Percentiles rank a stretch among this genome's conserved stretches.
Conservation (phyloP, 1,140 invertebrate genomes). For the Amphibalanus amphitrite region DNA sequence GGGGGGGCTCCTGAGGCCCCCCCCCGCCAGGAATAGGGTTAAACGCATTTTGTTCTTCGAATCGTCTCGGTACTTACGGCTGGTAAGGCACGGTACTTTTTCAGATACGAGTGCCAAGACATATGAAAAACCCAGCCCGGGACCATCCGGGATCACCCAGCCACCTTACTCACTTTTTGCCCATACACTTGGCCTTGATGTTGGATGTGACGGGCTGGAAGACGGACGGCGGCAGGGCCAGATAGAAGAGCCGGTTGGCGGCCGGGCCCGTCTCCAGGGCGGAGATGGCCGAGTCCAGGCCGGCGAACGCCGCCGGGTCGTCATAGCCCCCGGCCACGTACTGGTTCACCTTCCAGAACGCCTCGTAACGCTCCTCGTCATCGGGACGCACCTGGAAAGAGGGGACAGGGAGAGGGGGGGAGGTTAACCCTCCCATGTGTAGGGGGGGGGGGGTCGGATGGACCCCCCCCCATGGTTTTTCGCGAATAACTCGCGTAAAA, state of each 20-base stretch:
- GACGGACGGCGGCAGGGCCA: conserved; percentile 89
- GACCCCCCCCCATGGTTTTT: too few species aligned
- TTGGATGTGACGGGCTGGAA: conserved; percentile 76
- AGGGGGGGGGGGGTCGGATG: too few species aligned
- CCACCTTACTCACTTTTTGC: conserved; percentile 18
- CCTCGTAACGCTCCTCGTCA: conserved; percentile 55
- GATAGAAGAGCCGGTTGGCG: conserved; percentile 84
- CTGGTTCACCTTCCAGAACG: conserved; percentile 73
- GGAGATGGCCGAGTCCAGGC: conserved; percentile 51
- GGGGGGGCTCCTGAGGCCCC: too few species aligned
- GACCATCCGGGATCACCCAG: too few species aligned
- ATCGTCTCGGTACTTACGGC: too few species aligned
- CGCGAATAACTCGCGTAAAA: too few species aligned
- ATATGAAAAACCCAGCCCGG: too few species aligned
- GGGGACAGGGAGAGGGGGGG: too few species aligned
- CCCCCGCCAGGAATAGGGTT: too few species aligned
- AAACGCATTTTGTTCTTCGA: too few species aligned
- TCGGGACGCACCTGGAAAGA: conserved; percentile 37
- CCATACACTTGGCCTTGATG: conserved; percentile 70
- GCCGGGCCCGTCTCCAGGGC: conserved; percentile 26
- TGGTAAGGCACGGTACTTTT: too few species aligned
- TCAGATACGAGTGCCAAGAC: background rate
- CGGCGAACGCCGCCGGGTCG: conserved; percentile 52
- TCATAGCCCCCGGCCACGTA: conserved; percentile 80
- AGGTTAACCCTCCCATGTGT: too few species aligned